Evolutionary conservation across 2,113 vertebrate genomes (phyloP).

Genomic region (Hemicordylus capensis): DNA sequence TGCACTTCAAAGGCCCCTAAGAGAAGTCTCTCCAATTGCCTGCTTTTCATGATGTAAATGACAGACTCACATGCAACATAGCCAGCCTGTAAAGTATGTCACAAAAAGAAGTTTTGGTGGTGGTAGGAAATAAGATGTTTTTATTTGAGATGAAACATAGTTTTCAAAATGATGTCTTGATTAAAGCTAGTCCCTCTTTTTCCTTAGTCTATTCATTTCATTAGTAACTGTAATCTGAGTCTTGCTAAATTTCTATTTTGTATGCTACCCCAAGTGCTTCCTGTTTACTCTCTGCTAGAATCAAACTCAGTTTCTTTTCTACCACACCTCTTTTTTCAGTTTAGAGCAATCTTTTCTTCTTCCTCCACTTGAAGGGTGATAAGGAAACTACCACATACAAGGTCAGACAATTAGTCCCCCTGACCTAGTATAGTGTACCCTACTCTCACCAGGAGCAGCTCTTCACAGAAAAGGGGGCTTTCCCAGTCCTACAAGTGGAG

Average conservation of each 20-base stretch:
- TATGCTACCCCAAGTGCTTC: background rate
- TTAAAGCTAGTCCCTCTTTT: background rate
- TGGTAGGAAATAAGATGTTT: accelerated
- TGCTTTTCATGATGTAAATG: slow-evolving; percentile 11
- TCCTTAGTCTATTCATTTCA: slow-evolving; percentile 10
- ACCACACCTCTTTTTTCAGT: slow-evolving; percentile 11
- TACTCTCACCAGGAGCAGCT: background rate
- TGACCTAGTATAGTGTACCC: background rate
- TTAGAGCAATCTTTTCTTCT: background rate
- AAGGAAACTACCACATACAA: background rate
- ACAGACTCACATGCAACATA: slow-evolving; percentile 41
- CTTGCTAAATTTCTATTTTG: background rate
- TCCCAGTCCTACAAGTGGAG: background rate
- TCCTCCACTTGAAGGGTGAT: background rate
- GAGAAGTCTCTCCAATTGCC: slow-evolving; percentile 46
- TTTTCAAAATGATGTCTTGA: accelerated
- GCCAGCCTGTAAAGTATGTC: background rate
- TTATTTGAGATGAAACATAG: background rate
- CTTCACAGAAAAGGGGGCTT: background rate
- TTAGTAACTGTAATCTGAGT: background rate
- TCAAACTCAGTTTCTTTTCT: background rate
- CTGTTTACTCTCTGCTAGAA: background rate
- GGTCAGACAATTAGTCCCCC: background rate
- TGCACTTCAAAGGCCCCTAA: slow-evolving; percentile 46
- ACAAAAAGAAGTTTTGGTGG: background rate